Percentiles rank a stretch among this genome's conserved stretches.
phyloP scores from a whole-genome alignment of 1,140 invertebrate genomes.

The Hylaeus volcanicus region DNA sequence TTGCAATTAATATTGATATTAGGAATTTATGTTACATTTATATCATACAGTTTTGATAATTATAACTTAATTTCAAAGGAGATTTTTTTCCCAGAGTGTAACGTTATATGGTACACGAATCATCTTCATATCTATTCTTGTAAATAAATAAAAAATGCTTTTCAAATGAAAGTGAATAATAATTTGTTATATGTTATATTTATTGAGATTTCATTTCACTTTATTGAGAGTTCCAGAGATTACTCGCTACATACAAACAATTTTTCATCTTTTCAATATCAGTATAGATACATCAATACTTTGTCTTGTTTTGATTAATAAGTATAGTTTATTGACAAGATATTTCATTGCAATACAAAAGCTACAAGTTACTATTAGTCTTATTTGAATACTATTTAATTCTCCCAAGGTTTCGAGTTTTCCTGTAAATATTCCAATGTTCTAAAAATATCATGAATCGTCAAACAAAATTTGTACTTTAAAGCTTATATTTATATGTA shows the following conservation, averaged over 20 bases:
- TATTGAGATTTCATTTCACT: too few relatives aligned
- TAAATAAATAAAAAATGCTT: constrained; percentile 15
- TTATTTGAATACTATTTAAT: too few relatives aligned
- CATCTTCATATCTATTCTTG: constrained; percentile 3
- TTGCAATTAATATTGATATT: neutral
- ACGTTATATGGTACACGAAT: neutral
- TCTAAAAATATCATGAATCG: neutral
- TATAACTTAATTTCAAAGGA: neutral
- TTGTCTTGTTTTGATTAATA: neutral
- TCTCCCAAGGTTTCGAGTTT: too few relatives aligned
- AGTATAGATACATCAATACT: neutral
- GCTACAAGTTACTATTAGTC: too few relatives aligned
- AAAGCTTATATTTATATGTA: neutral
- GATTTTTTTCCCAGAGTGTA: neutral
- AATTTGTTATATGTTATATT: neutral
- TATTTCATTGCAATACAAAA: too few relatives aligned
- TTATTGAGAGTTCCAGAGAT: too few relatives aligned
- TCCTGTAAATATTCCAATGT: neutral
- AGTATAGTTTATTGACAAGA: neutral
- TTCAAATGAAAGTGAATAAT: neutral
- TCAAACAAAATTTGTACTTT: neutral
- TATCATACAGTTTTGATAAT: neutral
- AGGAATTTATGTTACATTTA: neutral
- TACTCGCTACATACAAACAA: too few relatives aligned
- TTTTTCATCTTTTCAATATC: too few relatives aligned